A percentile compares a stretch with the other conserved stretches of the same genome.
These are phyloP conservation scores for Parasteatoda tepidariorum DNA, from an alignment of 1,140 invertebrate species.

Conservation along the genomic window DNA sequence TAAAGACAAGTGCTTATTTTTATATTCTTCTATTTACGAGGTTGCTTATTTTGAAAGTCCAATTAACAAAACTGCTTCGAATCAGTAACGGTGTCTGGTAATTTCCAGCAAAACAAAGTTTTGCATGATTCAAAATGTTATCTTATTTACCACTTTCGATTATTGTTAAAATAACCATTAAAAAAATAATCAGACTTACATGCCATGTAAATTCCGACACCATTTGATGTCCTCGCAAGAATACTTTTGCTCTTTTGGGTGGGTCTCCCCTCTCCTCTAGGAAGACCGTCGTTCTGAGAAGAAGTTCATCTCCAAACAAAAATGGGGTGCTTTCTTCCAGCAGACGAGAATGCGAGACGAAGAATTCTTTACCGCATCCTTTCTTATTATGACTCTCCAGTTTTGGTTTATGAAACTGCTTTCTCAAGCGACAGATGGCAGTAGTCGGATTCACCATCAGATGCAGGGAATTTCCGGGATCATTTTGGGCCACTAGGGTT, in stretches of 20 bases:
- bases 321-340: background rate
- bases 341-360: constrained; percentile 35
- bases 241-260: constrained; percentile 35
- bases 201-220: constrained; percentile 61
- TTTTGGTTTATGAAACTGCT: constrained; percentile 54
- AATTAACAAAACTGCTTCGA: too few relatives aligned
- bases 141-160: too few relatives aligned
- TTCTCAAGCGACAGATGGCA: constrained; percentile 57
- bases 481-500: constrained; percentile 30
- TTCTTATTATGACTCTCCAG: too few relatives aligned
- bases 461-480: background rate
- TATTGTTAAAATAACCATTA: too few relatives aligned
- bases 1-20: too few relatives aligned
- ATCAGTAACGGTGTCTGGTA: too few relatives aligned
- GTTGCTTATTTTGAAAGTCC: too few relatives aligned
- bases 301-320: constrained; percentile 3
- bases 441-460: constrained; percentile 40
- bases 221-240: constrained; percentile 57
- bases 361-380: constrained; percentile 61
- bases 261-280: background rate
- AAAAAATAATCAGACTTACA: too few relatives aligned
- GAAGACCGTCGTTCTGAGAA: constrained; percentile 42
- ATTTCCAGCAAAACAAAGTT: too few relatives aligned
- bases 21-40: too few relatives aligned
- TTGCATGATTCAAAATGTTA: too few relatives aligned